Evolutionary conservation across 2,113 vertebrate species (phyloP).

Genomic region (Rhizomys pruinosus): DNA sequence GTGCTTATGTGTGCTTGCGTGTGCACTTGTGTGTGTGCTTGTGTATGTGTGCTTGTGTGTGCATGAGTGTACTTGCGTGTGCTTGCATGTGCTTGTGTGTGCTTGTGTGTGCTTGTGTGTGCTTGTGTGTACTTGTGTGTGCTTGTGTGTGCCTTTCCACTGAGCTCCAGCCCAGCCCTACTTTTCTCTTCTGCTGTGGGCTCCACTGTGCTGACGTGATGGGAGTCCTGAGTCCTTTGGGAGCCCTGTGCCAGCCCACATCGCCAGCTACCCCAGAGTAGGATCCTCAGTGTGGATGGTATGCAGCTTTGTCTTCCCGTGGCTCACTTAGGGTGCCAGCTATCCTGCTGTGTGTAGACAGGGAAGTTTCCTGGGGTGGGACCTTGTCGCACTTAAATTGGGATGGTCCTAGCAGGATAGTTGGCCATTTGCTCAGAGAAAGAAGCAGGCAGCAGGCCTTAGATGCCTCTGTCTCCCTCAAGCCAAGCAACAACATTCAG

Average conservation of each 20-base stretch:
- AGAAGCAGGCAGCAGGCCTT: background rate
- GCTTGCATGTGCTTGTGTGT: too few relatives aligned
- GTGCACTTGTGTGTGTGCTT: too few relatives aligned
- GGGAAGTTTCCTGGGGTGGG: background rate
- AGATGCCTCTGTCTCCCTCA: background rate
- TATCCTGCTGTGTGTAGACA: accelerated
- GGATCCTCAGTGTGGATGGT: background rate
- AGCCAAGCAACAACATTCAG: background rate
- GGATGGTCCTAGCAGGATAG: background rate
- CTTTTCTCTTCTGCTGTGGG: background rate
- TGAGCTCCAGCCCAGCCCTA: background rate
- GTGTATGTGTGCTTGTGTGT: too few relatives aligned
- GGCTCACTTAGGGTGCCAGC: background rate
- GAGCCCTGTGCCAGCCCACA: too few relatives aligned
- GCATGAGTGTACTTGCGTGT: too few relatives aligned
- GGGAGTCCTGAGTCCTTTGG: background rate
- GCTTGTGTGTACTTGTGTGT: too few relatives aligned
- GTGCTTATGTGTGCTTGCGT: too few relatives aligned
- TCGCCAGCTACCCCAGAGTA: too few relatives aligned
- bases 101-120: too few relatives aligned
- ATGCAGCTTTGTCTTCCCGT: background rate
- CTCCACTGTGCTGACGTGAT: accelerated
- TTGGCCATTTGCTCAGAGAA: background rate
- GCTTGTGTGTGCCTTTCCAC: too few relatives aligned
- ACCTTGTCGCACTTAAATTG: background rate